phyloP scores from a whole-genome alignment of 2,113 vertebrate species.

The Chascanopsetta lugubris region DNA sequence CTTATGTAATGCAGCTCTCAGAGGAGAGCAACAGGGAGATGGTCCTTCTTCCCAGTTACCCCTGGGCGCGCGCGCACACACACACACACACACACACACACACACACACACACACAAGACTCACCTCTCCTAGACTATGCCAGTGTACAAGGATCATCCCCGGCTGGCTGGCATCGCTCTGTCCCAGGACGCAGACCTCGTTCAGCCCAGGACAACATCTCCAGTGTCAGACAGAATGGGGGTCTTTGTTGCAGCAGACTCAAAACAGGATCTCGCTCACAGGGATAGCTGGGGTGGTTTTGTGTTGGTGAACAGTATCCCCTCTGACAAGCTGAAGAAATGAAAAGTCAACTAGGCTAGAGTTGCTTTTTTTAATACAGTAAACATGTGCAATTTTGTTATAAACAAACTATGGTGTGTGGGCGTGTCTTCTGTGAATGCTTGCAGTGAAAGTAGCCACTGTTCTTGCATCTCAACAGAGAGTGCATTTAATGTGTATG shows the following conservation, averaged over 20 bases:
- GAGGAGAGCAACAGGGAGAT: slow-evolving; percentile 28
- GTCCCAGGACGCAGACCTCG: slow-evolving; percentile 43
- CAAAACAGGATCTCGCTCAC: slow-evolving; percentile 44
- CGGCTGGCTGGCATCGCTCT: slow-evolving; percentile 43
- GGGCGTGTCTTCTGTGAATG: neutral
- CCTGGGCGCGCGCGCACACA: slow-evolving; percentile 17
- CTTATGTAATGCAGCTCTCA: slow-evolving; percentile 55
- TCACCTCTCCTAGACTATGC: slow-evolving; percentile 35
- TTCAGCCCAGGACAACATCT: slow-evolving; percentile 42
- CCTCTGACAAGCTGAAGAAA: slow-evolving; percentile 31
- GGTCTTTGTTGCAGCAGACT: slow-evolving; percentile 65
- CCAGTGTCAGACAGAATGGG: slow-evolving; percentile 67
- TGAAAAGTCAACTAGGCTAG: neutral
- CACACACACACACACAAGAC: slow-evolving; percentile 10
- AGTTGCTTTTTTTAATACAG: neutral
- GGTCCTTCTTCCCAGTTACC: slow-evolving; percentile 39
- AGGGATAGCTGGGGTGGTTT: slow-evolving; percentile 28
- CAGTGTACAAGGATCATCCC: slow-evolving; percentile 50
- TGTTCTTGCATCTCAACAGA: neutral
- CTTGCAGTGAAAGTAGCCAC: too few relatives aligned
- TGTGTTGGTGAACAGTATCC: slow-evolving; percentile 45
- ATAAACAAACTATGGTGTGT: neutral
- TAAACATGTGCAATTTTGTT: neutral
- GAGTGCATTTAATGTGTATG: too few relatives aligned
- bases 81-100: slow-evolving; percentile 23